Base-by-base conservation (phyloP, 2,888 invertebrate genomes). In the Microctonus brassicae region DNA sequence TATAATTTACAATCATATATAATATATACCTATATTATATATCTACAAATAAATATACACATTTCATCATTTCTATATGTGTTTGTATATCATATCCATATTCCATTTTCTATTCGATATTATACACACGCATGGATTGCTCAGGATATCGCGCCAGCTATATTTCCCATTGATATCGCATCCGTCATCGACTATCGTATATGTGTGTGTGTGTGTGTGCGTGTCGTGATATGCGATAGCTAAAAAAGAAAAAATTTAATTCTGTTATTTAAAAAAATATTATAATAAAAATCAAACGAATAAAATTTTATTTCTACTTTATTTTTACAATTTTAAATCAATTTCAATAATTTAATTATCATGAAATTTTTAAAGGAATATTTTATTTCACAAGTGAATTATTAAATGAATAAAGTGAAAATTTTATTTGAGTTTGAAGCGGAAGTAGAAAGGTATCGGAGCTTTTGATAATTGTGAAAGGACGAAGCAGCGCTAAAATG, bases 131-230 rank as follows among this genome's bases (percentile, higher is more conserved):
- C 81, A 80, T 76, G 80, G 76, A 82, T 80, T 78, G 79, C 76
- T 77, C 82, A 77, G 81, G 82, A 81, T 83, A 83, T 83, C 84
- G 78, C 81, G 75, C 80, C 47, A 77, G 80, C 82, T 81, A 84
- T 83, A 17, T 47, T 47, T 84, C 84, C 83, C 83, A 82, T 81
- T 78, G 80, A 82, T 82, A 83, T 81, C 84, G 81, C 83, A 84
- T 83, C 84, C 84, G 82, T 82, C 83, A 80, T 74, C 65, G 9
- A 47, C 47, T 47, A 47, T 20, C n/a, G 47, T 47, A 47, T 7
- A 17, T 47, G 10, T 10, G 10, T 47, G 29, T 5, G 7, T 47
- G 10, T 10, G 10, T 47, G 29, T 5, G 7, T 29, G 29, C 7
- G 29, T 29, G 29, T 5, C 3, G 7, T 5, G 7, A 29, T 5